Evolutionary conservation across 2,797 vertebrate species (phyloP).

Genomic region (Heterohyrax brucei): DNA sequence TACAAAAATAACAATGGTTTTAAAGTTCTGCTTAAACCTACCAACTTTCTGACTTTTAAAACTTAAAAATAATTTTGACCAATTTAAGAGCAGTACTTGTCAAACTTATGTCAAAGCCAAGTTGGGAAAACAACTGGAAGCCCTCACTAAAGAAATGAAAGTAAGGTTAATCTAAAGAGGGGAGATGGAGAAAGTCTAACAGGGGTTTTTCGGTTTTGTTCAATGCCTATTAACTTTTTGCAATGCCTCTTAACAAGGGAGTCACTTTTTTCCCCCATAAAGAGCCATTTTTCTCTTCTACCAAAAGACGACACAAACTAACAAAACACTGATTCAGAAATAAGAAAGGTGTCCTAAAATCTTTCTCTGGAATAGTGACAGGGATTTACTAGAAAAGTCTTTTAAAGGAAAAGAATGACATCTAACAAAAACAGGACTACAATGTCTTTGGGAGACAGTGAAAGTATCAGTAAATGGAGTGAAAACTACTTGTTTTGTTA

Average conservation of each 20-base stretch:
- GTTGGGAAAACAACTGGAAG: background rate
- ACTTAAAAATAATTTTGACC: background rate
- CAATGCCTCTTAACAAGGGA: background rate
- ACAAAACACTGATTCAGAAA: background rate
- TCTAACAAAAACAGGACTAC: too few species aligned
- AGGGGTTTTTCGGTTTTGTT: background rate
- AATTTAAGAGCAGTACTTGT: background rate
- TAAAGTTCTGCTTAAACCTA: background rate
- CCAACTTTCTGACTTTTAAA: background rate
- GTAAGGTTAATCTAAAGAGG: background rate
- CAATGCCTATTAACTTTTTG: background rate
- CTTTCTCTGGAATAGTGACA: background rate
- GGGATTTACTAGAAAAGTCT: background rate
- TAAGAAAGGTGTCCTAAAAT: background rate
- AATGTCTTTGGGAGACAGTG: background rate
- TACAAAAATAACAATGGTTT: background rate
- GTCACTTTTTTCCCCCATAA: background rate
- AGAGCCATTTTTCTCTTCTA: background rate
- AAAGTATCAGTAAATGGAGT: background rate
- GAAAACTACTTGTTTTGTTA: constrained; percentile 1
- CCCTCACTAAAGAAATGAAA: background rate
- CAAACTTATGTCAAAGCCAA: background rate
- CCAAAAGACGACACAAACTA: background rate
- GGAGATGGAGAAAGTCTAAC: background rate
- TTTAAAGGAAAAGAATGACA: background rate